phyloP scores from a whole-genome alignment of 1,140 invertebrate species.

The Drosophila varians region DNA sequence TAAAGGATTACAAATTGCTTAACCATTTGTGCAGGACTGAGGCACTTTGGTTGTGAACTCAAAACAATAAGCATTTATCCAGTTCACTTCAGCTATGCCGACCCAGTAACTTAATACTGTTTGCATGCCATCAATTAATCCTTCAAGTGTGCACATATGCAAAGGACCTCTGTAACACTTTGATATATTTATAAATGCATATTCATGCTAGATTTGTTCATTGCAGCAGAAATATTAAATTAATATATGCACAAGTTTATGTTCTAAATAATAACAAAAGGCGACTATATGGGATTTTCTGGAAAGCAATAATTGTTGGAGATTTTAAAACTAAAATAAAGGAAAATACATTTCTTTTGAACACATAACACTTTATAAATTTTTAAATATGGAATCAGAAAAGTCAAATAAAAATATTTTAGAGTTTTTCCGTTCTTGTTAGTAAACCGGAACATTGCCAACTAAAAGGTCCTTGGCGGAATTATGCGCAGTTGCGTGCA shows the following conservation, averaged over 20 bases:
- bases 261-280: not conserved
- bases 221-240: slow-evolving; percentile 56
- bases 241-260: slow-evolving; percentile 43
- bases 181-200: slow-evolving; percentile 46
- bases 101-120: slow-evolving; percentile 49
- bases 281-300: not conserved
- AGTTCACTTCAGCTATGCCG: slow-evolving; percentile 1
- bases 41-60: slow-evolving; percentile 2
- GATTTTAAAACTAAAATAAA: not conserved
- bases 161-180: slow-evolving; percentile 6
- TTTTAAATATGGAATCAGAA: too few species aligned
- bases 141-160: slow-evolving; percentile 44
- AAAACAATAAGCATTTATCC: slow-evolving; percentile 1
- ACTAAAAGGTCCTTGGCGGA: slow-evolving; percentile 6
- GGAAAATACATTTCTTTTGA: too few species aligned
- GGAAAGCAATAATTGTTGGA: not conserved
- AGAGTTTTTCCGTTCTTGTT: not conserved
- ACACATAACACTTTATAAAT: too few species aligned
- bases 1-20: slow-evolving; percentile 12
- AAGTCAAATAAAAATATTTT: not conserved
- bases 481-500: slow-evolving; percentile 51
- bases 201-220: slow-evolving; percentile 58
- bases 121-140: slow-evolving; percentile 66
- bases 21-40: slow-evolving; percentile 1
- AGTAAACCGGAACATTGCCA: not conserved